Base-by-base conservation (phyloP, 2,888 invertebrate genomes). In the Amorpha juglandis region DNA sequence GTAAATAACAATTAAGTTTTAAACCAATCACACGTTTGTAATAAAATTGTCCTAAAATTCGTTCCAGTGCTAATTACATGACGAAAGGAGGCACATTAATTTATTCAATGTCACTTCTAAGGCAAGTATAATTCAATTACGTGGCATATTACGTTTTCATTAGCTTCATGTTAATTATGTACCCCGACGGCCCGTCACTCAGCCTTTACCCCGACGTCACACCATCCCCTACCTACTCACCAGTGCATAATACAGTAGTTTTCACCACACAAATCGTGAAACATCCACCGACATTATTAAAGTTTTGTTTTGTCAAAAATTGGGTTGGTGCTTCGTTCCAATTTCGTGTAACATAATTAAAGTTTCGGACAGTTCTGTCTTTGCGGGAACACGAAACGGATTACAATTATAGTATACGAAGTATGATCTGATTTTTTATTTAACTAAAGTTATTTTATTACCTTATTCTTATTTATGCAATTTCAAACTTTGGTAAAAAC, bases 141-240 rank as follows among this genome's bases (percentile, higher is more conserved):
- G 72, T 74, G 75, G 74, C 73, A 75, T 80, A 81, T 83, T 84
- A 84, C 85, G 83, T 85, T 84, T 86, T 86, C 85, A 86, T 84
- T 82, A 85, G 78, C 70, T 78, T 73, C 71, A 80, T 81, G 82
- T 77, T 85, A 86, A 85, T 84, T 81, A 83, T 74, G 76, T 74
- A 52, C 27, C 38, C 19, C 50, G 50, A 70, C 76, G 71, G 64
- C 67, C 72, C 71, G 65, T 73, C 70, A 55, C 74, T 67, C 68
- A 12, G 45, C 64, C 66, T 53, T n/a, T 70, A 48, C 35, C 47
- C 55, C 68, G 38, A 27, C n/a, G 21, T 33, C 55, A 35, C 58
- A 19, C 19, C 38, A 2, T 33, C 45, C 38, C 42, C 47, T 33
- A 16, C 42, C 45, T 21, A 12, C 63, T 42, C 12, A 55, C 27